Conservation (phyloP, 1,140 invertebrate species). For the Antheraea mylitta region DNA sequence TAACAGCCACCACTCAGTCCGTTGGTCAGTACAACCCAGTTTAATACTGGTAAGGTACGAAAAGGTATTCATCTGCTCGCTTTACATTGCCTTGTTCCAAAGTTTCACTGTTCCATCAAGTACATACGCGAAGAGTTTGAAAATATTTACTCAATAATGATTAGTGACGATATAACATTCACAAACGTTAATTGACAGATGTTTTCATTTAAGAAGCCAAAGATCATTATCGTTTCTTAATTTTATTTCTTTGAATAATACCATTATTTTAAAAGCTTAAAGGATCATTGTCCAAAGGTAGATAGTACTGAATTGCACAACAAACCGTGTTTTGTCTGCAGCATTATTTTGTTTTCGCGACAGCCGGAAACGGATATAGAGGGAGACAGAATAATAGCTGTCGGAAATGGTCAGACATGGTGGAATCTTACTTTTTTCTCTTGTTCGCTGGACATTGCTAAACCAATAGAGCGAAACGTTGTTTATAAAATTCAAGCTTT, state of each 20-base stretch:
- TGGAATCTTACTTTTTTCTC: conserved; percentile 71
- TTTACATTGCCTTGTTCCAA: no score
- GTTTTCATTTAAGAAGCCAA: neutral
- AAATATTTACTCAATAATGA: no score
- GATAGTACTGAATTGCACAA: neutral
- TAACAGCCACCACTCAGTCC: no score
- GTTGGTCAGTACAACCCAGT: no score
- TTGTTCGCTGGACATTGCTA: conserved; percentile 64
- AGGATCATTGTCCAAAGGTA: conserved; percentile 20
- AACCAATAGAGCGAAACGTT: conserved; percentile 43
- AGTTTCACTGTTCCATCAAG: no score
- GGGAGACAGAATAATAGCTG: conserved; percentile 77
- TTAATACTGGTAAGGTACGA: no score
- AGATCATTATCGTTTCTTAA: no score
- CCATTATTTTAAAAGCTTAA: conserved; percentile 10
- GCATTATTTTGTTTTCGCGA: conserved; percentile 73
- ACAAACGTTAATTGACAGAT: neutral
- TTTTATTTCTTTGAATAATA: neutral
- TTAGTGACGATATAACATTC: no score
- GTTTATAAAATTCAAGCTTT: conserved; percentile 3
- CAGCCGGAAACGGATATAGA: conserved; percentile 76
- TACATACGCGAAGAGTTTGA: no score
- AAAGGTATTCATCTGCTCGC: no score
- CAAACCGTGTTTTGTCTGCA: conserved; percentile 46
- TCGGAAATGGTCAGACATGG: conserved; percentile 78